A percentile compares a stretch with the other conserved stretches of the same genome.
These are phyloP conservation scores for Pholis gunnellus DNA, from an alignment of 2,113 vertebrate genomes.

Conservation along the genomic window DNA sequence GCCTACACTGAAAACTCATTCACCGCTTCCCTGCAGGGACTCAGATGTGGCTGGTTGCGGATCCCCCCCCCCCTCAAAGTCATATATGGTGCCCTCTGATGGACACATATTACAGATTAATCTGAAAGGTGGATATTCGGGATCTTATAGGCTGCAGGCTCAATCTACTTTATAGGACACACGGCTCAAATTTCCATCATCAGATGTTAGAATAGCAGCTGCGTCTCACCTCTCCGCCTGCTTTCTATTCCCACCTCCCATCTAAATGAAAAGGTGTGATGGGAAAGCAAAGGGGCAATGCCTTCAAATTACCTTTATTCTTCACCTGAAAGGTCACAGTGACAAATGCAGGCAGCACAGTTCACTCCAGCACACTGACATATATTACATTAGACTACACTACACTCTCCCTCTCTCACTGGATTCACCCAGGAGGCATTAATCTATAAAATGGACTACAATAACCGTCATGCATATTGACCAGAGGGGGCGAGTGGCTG, in stretches of 20 bases:
- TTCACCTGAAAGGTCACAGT: slow-evolving; percentile 71
- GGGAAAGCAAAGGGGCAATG: slow-evolving; percentile 38
- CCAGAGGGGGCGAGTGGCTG: slow-evolving; percentile 53
- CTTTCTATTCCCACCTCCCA: slow-evolving; percentile 38
- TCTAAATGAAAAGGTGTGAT: slow-evolving; percentile 46
- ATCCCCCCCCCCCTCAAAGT: slow-evolving; percentile 25
- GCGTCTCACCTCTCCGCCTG: slow-evolving; percentile 13
- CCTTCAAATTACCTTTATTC: slow-evolving; percentile 52
- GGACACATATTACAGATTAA: slow-evolving; percentile 27
- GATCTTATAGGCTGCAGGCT: not conserved
- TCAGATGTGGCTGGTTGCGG: slow-evolving; percentile 8
- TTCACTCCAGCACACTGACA: slow-evolving; percentile 59
- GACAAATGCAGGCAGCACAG: slow-evolving; percentile 60
- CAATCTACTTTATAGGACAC: slow-evolving; percentile 14
- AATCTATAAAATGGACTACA: slow-evolving; percentile 71
- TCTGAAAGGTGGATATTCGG: slow-evolving; percentile 1
- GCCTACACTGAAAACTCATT: slow-evolving; percentile 41
- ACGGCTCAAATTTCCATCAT: slow-evolving; percentile 32
- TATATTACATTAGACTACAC: slow-evolving; percentile 53
- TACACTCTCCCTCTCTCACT: slow-evolving; percentile 6
- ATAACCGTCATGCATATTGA: slow-evolving; percentile 64
- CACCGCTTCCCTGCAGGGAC: slow-evolving; percentile 36
- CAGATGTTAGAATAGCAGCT: slow-evolving; percentile 35
- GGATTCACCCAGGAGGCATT: slow-evolving; percentile 60
- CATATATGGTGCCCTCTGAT: slow-evolving; percentile 1